phyloP scores from a whole-genome alignment of 2,797 vertebrate genomes.

The Ammospiza maritima region DNA sequence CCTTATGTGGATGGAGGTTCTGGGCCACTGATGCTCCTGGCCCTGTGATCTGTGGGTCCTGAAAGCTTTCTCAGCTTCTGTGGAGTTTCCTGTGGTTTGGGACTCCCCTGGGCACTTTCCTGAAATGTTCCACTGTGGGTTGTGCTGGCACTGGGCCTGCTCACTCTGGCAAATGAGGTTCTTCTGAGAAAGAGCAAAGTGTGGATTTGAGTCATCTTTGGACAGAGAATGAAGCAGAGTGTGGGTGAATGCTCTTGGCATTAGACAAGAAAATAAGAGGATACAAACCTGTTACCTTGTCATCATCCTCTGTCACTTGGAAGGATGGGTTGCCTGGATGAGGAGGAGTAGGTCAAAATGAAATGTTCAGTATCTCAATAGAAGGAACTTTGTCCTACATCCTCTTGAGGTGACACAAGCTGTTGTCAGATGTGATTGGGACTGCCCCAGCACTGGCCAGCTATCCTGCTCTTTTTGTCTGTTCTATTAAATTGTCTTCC shows the following conservation, averaged over 20 bases:
- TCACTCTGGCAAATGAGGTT: not conserved
- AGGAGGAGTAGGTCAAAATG: not conserved
- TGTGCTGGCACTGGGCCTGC: not conserved
- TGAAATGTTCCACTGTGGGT: not conserved
- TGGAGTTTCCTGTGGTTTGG: not conserved
- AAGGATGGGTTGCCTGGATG: not conserved
- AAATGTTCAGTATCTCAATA: not conserved
- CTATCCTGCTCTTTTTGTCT: not conserved
- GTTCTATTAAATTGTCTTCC: not conserved
- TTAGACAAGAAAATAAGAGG: not conserved
- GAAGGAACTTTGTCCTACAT: not conserved
- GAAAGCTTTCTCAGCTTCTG: not conserved
- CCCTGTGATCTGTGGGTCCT: fast-evolving
- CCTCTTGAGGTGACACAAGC: not conserved
- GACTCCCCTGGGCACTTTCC: too few relatives aligned
- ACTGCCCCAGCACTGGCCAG: not conserved
- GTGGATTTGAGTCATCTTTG: not conserved
- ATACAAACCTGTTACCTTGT: not conserved
- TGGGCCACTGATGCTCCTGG: not conserved
- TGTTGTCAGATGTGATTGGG: not conserved
- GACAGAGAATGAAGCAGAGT: not conserved
- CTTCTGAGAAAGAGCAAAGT: not conserved
- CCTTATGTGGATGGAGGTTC: fast-evolving
- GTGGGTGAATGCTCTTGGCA: not conserved
- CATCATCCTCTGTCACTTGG: not conserved